Percentiles rank a stretch among this genome's conserved stretches.
Evolutionary conservation across 2,113 vertebrate species (phyloP).

Genomic region (Merops nubicus): DNA sequence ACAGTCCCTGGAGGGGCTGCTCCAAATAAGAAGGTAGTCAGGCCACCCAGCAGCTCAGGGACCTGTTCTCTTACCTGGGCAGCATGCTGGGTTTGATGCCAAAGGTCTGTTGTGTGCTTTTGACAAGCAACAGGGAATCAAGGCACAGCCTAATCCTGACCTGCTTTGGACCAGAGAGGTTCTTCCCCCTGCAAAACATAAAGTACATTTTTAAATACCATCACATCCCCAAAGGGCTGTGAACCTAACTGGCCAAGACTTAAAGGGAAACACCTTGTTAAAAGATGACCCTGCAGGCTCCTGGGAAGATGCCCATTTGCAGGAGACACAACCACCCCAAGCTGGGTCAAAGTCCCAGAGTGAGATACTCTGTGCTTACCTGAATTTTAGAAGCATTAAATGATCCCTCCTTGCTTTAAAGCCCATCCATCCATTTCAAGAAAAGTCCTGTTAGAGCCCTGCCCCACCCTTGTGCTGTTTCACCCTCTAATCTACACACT

Average conservation of each 20-base stretch:
- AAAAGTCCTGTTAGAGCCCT: neutral
- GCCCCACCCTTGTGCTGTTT: neutral
- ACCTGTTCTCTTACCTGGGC: neutral
- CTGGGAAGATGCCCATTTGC: fast-evolving
- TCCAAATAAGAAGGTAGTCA: neutral
- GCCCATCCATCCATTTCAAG: neutral
- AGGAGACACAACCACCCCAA: neutral
- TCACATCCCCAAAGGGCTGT: neutral
- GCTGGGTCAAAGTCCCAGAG: neutral
- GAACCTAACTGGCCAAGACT: neutral
- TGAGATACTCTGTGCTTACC: neutral
- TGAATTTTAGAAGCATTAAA: neutral
- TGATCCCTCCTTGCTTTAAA: neutral
- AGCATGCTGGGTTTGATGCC: neutral
- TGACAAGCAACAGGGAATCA: neutral
- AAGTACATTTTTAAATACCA: neutral
- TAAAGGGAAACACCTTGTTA: neutral
- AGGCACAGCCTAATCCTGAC: neutral
- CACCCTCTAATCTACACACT: neutral
- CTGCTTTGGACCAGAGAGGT: neutral
- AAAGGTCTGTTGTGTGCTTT: neutral
- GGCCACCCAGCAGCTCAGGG: neutral
- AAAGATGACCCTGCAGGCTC: neutral
- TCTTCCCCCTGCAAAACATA: neutral
- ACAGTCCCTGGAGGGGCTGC: neutral